Evolutionary conservation across 2,113 vertebrate species (phyloP).

Genomic region (Muntiacus muntjak): DNA sequence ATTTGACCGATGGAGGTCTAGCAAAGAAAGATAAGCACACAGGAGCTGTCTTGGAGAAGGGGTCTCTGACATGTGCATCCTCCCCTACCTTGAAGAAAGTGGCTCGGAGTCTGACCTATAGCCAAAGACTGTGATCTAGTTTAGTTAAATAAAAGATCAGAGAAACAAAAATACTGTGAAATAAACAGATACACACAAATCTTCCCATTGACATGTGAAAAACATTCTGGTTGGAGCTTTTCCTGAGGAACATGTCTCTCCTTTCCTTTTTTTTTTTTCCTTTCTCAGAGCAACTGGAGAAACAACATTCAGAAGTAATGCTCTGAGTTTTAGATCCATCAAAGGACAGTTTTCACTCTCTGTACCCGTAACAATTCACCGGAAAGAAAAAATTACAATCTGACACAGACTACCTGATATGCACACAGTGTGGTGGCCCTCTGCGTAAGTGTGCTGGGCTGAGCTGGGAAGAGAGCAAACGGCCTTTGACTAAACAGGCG

Average conservation of each 20-base stretch:
- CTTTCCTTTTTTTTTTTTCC: background rate
- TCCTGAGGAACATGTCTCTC: slow-evolving; percentile 73
- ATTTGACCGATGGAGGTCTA: slow-evolving; percentile 17
- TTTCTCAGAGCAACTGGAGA: slow-evolving; percentile 15
- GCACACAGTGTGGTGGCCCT: background rate
- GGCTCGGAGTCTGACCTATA: slow-evolving; percentile 75
- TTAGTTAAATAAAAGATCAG: slow-evolving; percentile 76
- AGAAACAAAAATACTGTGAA: slow-evolving; percentile 71
- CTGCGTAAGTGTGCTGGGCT: slow-evolving; percentile 21
- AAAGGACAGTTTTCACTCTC: slow-evolving; percentile 58
- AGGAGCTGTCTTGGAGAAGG: background rate
- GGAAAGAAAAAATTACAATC: slow-evolving; percentile 42
- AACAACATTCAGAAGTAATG: slow-evolving; percentile 35
- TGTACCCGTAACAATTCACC: slow-evolving; percentile 79
- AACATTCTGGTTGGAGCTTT: slow-evolving; percentile 74
- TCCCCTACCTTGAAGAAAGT: slow-evolving; percentile 21
- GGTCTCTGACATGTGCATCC: background rate
- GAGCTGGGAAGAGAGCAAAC: background rate
- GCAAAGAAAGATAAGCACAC: slow-evolving; percentile 10
- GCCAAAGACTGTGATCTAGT: slow-evolving; percentile 70
- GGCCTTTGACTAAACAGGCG: background rate
- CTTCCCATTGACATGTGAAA: slow-evolving; percentile 70
- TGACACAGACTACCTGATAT: slow-evolving; percentile 19
- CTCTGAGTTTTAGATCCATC: slow-evolving; percentile 53
- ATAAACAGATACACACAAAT: slow-evolving; percentile 55